Percentiles rank a stretch among this genome's conserved stretches.
Evolutionary conservation across 2,113 vertebrate genomes (phyloP).

Genomic region (Mystacornis crossleyi): DNA sequence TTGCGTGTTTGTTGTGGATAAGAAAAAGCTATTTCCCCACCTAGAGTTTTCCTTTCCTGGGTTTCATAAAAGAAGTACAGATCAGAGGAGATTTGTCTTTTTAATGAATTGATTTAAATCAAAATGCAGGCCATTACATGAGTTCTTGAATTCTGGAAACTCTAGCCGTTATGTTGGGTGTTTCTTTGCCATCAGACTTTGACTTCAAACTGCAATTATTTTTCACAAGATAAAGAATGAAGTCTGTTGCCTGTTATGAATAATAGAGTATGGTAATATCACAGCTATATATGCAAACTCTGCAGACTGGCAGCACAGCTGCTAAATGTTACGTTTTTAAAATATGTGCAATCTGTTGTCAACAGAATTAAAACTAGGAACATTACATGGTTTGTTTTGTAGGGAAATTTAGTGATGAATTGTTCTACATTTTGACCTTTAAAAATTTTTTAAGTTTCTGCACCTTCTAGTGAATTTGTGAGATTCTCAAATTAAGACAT

Average conservation of each 20-base stretch:
- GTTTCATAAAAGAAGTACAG: not conserved
- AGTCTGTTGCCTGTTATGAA: slow-evolving; percentile 60
- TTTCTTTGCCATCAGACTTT: slow-evolving; percentile 23
- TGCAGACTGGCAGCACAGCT: slow-evolving; percentile 57
- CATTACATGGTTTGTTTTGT: slow-evolving; percentile 50
- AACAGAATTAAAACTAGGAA: slow-evolving; percentile 50
- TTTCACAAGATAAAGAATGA: slow-evolving; percentile 38
- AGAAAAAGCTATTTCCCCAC: not conserved
- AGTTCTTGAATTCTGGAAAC: not conserved
- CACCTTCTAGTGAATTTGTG: not conserved
- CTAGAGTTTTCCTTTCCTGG: not conserved
- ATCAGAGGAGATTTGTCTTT: not conserved
- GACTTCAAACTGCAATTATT: slow-evolving; percentile 38
- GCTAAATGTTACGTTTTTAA: slow-evolving; percentile 43
- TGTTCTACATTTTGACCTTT: slow-evolving; percentile 57
- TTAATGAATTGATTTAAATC: not conserved
- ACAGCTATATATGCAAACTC: slow-evolving; percentile 54
- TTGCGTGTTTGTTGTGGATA: not conserved
- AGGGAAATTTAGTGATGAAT: slow-evolving; percentile 48
- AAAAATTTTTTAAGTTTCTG: not conserved
- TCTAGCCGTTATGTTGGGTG: not conserved
- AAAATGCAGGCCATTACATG: not conserved
- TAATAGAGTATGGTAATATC: slow-evolving; percentile 68
- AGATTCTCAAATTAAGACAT: slow-evolving; percentile 48
- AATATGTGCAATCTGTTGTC: slow-evolving; percentile 61